phyloP scores from a whole-genome alignment of 2,113 vertebrate genomes.

The Naja naja region DNA sequence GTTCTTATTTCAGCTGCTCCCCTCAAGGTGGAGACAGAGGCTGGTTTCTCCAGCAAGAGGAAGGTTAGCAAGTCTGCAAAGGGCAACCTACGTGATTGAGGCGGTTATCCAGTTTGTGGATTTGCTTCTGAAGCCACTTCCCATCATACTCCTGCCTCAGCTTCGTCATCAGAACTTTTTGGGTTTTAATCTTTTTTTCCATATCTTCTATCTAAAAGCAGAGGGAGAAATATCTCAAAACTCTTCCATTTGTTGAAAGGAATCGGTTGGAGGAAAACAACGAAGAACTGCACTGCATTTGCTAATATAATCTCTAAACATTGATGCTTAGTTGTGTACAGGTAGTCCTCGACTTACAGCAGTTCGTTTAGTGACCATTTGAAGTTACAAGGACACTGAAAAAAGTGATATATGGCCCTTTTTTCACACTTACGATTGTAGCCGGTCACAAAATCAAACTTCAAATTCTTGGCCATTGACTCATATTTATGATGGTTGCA shows the following conservation, averaged over 20 bases:
- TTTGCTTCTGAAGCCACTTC: constrained; percentile 42
- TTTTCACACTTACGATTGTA: background rate
- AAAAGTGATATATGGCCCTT: background rate
- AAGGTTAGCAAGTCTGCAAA: background rate
- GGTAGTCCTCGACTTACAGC: background rate
- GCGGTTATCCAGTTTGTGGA: constrained; percentile 1
- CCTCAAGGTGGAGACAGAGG: background rate
- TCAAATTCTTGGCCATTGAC: background rate
- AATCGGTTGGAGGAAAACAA: background rate
- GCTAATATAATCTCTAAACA: background rate
- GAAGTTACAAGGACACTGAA: background rate
- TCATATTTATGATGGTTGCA: background rate
- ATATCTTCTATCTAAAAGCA: constrained; percentile 45
- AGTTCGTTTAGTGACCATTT: background rate
- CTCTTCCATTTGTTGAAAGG: background rate
- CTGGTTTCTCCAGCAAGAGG: background rate
- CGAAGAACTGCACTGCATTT: background rate
- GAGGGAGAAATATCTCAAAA: background rate
- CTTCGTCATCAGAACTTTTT: constrained; percentile 14
- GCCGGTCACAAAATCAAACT: background rate
- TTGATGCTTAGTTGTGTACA: background rate
- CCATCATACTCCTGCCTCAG: background rate
- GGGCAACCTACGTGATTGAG: constrained; percentile 26
- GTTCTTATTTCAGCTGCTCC: background rate
- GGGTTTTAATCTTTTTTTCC: constrained; percentile 28